Evolutionary conservation across 2,113 vertebrate species (phyloP), one percentile per base, ranked within the genome.

Genomic region (Phrynocephalus versicolor): DNA sequence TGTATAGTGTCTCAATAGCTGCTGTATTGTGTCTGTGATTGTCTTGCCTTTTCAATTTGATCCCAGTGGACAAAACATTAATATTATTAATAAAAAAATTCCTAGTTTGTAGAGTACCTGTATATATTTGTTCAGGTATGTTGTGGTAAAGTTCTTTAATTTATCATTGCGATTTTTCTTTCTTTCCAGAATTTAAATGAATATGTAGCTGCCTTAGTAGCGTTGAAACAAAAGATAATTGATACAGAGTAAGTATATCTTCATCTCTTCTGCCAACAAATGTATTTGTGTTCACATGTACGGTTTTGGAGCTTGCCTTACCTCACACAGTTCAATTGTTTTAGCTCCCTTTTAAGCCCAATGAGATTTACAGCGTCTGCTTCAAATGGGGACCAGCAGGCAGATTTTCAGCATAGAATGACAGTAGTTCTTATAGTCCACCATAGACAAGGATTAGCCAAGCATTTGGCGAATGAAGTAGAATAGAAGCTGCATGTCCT

Each of bases 141-240:
- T n/a, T n/a, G n/a, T n/a, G n/a, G n/a, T n/a, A 79, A 83, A 70
- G 12, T 74, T 85, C 33, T 85, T 93, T 91, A 60, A 90, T 37
- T 72, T 83, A 65, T 30, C 27, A n/a, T 18, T 39, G 39, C 55
- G 60, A 45, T 72, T 57, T 62, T 33, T 89, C 91, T 76, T 93
- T 94, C 74, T 70, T 95, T 97, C 70, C 96, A 99, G 99, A 99
- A 94, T 88, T 94, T 99, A 92, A 97, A 97, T 81, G 98, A 99
- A 88, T 99, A 99, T 88, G 97, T 99, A 81, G 94, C 97, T 6
- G 97, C 98, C 58, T 95, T 99, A 89, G 95, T 99, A 92, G 96
- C 96, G n/a, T 95, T 99, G 88, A 99, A 99, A 92, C 97, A 98
- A 95, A 99, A 98, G 94, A 98, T 99, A 35, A 95, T 97, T 35